Base-by-base conservation (phyloP, 2,888 invertebrate species). In the Zeuzera pyrina region DNA sequence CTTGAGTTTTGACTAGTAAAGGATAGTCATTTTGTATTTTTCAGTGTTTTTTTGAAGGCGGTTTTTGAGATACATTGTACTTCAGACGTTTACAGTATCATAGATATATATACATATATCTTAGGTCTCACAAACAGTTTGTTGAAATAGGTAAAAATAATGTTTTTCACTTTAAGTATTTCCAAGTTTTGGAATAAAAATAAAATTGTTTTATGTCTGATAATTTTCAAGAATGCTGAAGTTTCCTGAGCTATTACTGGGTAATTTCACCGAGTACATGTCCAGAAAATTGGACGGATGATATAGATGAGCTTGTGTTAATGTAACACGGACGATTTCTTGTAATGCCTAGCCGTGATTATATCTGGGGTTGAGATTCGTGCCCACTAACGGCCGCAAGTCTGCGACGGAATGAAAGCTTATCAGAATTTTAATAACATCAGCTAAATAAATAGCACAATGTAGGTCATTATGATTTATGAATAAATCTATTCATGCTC, bases 201-300 rank as follows among this genome's bases (percentile, higher is more conserved):
- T 62, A 62, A 64, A 61, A 49, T 53, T 57, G 57, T 65, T 79
- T 78, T 79, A 79, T 78, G 70, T 70, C 67, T 71, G 77, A 79
- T 79, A 79, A 81, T 79, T 76, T 79, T 61, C 67, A 69, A 67
- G 71, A 76, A 77, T 73, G 67, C 62, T 60, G 67, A 73, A 65
- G 71, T 67, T 67, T 61, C 62, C 53, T 64, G 61, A 41, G 71
- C 63, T 72, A 77, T 78, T 79, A 78, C 68, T 57, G 67, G 65
- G 77, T 66, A 78, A 78, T 79, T 78, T 78, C 44, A 60, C 52
- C 39, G 56, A 57, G 57, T 71, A 78, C 74, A 74, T 57, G 73
- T 43, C 47, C 49, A 55, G 66, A 66, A 38, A 65, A 65, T 62
- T 60, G 63, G 52, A 45, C 58, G 63, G 65, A 62, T 71, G 66